Evolutionary conservation across 2,888 invertebrate species (phyloP).

Genomic region (Catonia carolina): DNA sequence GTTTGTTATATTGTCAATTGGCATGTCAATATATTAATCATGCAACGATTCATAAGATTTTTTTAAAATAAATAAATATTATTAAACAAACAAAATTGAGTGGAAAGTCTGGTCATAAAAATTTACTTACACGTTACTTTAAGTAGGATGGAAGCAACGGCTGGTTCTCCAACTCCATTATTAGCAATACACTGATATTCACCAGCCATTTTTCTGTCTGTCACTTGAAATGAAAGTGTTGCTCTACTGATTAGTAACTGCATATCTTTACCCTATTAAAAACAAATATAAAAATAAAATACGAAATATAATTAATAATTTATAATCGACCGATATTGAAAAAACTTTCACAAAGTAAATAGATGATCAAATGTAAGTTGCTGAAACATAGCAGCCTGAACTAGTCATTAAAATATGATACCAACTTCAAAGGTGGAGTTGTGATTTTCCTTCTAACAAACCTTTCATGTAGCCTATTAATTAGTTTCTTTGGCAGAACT

Average conservation of each 20-base stretch:
- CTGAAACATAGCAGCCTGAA: too few relatives aligned
- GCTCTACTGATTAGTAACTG: slow-evolving; percentile 54
- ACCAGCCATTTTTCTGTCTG: slow-evolving; percentile 60
- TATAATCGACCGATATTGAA: too few relatives aligned
- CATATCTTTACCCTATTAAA: slow-evolving; percentile 52
- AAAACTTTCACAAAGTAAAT: too few relatives aligned
- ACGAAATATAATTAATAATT: slow-evolving; percentile 15
- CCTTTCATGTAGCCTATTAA: too few relatives aligned
- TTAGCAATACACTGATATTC: slow-evolving; percentile 58
- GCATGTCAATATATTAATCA: too few relatives aligned
- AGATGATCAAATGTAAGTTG: too few relatives aligned
- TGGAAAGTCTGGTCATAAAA: neutral
- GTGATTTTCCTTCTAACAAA: too few relatives aligned
- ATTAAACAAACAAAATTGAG: neutral
- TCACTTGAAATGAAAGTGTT: slow-evolving; percentile 57
- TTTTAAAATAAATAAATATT: neutral
- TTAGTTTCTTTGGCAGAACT: too few relatives aligned
- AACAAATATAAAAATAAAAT: slow-evolving; percentile 33
- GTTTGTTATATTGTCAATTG: too few relatives aligned
- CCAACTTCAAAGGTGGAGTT: too few relatives aligned
- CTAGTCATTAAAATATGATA: too few relatives aligned
- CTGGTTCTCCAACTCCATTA: slow-evolving; percentile 57
- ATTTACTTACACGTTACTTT: slow-evolving; percentile 56
- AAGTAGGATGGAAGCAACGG: slow-evolving; percentile 53
- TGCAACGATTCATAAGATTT: too few relatives aligned